Evolutionary conservation across 2,797 vertebrate genomes (phyloP).

Genomic region (Pipistrellus nathusii): DNA sequence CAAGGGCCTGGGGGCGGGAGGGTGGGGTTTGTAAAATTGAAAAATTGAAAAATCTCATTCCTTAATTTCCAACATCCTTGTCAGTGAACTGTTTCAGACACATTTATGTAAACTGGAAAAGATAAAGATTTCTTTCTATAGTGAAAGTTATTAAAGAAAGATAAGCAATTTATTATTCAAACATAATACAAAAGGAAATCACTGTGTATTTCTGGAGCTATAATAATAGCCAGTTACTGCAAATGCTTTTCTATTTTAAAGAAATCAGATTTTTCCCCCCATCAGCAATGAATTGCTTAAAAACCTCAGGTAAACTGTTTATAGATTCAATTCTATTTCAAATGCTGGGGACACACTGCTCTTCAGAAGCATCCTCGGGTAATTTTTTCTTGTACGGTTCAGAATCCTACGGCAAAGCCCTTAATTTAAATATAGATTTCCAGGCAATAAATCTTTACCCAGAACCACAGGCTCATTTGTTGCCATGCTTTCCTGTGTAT

Average conservation of each 20-base stretch:
- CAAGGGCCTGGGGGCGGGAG: neutral
- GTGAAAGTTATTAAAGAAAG: slow-evolving; percentile 34
- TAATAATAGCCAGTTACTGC: neutral
- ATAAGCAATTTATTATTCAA: slow-evolving; percentile 43
- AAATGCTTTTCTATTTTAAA: slow-evolving; percentile 55
- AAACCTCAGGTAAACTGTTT: slow-evolving; percentile 47
- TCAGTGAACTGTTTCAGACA: neutral
- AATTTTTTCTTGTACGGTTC: slow-evolving; percentile 35
- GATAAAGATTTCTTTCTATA: slow-evolving; percentile 15
- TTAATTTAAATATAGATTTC: slow-evolving; percentile 68
- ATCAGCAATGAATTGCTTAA: slow-evolving; percentile 14
- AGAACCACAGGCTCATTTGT: neutral
- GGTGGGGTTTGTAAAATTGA: too few species aligned
- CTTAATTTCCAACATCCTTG: neutral
- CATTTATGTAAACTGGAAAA: neutral
- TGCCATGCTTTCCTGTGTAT: slow-evolving; percentile 27
- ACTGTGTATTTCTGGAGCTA: neutral
- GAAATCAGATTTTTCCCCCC: neutral
- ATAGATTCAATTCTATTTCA: slow-evolving; percentile 59
- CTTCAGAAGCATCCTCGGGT: neutral
- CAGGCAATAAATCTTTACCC: slow-evolving; percentile 38
- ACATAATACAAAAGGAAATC: slow-evolving; percentile 45
- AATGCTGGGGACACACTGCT: slow-evolving; percentile 12
- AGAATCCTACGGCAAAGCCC: slow-evolving; percentile 23
- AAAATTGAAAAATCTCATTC: too few species aligned